Evolutionary conservation across 2,113 vertebrate genomes (phyloP).

Genomic region (Cepphus grylle): DNA sequence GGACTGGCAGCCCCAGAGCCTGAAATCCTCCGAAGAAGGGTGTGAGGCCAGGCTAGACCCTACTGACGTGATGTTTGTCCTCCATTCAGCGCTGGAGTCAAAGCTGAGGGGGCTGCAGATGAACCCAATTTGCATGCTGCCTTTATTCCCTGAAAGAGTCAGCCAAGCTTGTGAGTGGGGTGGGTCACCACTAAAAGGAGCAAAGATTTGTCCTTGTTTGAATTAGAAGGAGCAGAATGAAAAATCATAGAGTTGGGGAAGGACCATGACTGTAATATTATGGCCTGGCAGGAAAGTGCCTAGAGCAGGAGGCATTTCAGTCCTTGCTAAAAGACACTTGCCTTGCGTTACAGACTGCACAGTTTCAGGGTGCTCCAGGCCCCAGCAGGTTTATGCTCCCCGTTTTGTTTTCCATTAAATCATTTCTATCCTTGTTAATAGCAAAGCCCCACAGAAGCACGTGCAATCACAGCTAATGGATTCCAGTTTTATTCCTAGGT

Average conservation of each 20-base stretch:
- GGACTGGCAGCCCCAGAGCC: background rate
- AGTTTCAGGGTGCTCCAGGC: background rate
- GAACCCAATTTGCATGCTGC: background rate
- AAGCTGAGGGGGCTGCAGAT: background rate
- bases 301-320: background rate
- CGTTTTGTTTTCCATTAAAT: slow-evolving; percentile 35
- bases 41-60: background rate
- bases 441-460: slow-evolving; percentile 23
- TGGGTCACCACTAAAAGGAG: background rate
- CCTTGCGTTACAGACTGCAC: background rate
- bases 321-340: background rate
- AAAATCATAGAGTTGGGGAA: background rate
- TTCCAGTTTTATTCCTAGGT: slow-evolving; percentile 31
- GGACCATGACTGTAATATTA: background rate
- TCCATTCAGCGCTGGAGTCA: background rate
- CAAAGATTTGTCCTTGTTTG: background rate
- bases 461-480: slow-evolving; percentile 34
- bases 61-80: background rate
- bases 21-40: background rate
- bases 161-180: background rate
- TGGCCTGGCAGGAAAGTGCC: background rate
- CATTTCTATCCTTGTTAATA: slow-evolving; percentile 35
- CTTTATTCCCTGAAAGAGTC: background rate
- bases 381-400: background rate
- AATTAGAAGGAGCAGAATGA: background rate